Percentiles rank a stretch among this genome's conserved stretches.
These are phyloP conservation scores for Hirtodrosophila confusa DNA, from an alignment of 2,888 invertebrate species.

Conservation along the genomic window DNA sequence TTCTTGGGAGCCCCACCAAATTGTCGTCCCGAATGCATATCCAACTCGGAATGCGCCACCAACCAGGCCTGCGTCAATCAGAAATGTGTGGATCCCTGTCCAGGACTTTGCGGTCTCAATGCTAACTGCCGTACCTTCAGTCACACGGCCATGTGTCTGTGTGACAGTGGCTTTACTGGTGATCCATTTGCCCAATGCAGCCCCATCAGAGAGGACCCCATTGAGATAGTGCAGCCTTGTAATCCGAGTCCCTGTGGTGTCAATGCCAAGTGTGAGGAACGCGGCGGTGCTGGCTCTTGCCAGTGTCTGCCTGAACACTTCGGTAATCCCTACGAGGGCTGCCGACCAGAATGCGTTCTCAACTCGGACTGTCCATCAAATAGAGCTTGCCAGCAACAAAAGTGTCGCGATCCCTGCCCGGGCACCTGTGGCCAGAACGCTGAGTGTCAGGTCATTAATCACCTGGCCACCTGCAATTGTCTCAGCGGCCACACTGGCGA, in stretches of 20 bases:
- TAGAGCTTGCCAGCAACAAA: conserved; percentile 88
- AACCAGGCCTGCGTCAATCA: conserved; percentile 86
- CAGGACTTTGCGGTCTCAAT: conserved; percentile 86
- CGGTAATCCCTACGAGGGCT: conserved; percentile 91
- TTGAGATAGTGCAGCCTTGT: conserved; percentile 84
- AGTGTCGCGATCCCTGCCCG: conserved; percentile 87
- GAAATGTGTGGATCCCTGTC: conserved; percentile 87
- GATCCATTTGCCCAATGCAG: conserved; percentile 86
- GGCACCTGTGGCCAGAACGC: conserved; percentile 88
- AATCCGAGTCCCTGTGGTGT: conserved; percentile 86
- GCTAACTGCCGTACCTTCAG: conserved; percentile 86
- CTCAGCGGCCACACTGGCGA: conserved; percentile 87
- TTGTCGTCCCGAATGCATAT: conserved; percentile 88
- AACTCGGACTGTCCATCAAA: conserved; percentile 89
- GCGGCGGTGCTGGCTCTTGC: conserved; percentile 90
- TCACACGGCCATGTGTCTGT: conserved; percentile 87
- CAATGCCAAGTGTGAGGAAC: conserved; percentile 90
- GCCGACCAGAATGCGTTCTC: conserved; percentile 88
- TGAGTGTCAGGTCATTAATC: conserved; percentile 87
- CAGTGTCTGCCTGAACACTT: conserved; percentile 89
- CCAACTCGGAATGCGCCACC: conserved; percentile 87
- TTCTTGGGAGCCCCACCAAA: conserved; percentile 88
- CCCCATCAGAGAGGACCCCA: conserved; percentile 84
- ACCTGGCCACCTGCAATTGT: conserved; percentile 88
- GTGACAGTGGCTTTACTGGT: conserved; percentile 86